Base-by-base conservation (phyloP, 2,113 vertebrate species). In the Scophthalmus maximus region DNA sequence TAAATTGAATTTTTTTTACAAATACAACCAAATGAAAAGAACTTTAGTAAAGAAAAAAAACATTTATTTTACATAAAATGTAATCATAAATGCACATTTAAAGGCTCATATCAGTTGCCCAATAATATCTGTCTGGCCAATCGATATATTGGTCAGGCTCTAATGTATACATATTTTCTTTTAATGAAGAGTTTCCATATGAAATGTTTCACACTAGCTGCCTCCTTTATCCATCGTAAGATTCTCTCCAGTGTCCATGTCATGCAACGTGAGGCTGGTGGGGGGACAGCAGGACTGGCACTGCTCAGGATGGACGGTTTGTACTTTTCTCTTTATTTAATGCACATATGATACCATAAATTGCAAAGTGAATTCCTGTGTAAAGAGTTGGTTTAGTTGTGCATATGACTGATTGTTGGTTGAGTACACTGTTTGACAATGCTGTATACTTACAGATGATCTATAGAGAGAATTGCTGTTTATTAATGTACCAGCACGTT, bases 301-400 rank as follows among this genome's bases (percentile, higher is more conserved):
- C 50, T 64, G 4, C 68, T 51, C 4, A 64, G 14, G 38, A 80
- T 59, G 51, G 57, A 80, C 59, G 90, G 90, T 91, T 83, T 78
- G 85, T 86, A 40, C 15, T 50, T 71, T 53, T 68, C 0, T 44
- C 18, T 52, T 3, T 20, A 30, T 26, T 32, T 20, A 29, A 12
- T 51, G 9, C 18, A 42, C 30, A 20, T 58, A 10, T 22, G 23
- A 25, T 17, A 46, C 20, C 42, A 12, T 44, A 11, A 36, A 55
- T 44, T 20, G 26, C 12, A 11, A 15, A 57, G 12, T 26, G 15
- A 0, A 30, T 55, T 8, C 18, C 8, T 15, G 8, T 42, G 38
- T 36, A 11, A 38, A n/a, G 42, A n/a, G 1, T n/a, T 46, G 18
- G 8, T 1, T 46, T 2, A n/a, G 14, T n/a, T 18, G 15, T 42